Percentiles rank a stretch among this genome's conserved stretches.
Evolutionary conservation across 2,113 vertebrate species (phyloP).

Genomic region (Lagenorhynchus albirostris): DNA sequence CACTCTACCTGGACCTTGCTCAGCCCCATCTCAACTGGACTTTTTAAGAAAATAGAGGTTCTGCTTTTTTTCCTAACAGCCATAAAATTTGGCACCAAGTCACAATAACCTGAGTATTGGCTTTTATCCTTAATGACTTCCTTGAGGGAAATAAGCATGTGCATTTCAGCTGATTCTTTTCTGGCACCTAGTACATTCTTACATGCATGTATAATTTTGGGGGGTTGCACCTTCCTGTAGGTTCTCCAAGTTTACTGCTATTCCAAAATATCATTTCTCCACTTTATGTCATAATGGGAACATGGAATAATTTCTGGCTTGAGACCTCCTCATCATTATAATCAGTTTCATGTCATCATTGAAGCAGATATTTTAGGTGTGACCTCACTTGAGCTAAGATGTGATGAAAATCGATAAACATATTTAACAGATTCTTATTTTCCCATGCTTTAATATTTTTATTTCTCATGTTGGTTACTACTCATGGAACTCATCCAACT

Average conservation of each 20-base stretch:
- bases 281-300: neutral
- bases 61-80: neutral
- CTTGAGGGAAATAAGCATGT: neutral
- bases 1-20: neutral
- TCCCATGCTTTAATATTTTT: neutral
- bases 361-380: neutral
- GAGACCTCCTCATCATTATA: neutral
- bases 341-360: neutral
- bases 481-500: neutral
- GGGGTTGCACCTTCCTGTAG: neutral
- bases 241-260: neutral
- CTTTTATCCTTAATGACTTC: conserved; percentile 36
- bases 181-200: neutral
- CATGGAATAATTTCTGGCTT: neutral
- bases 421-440: neutral
- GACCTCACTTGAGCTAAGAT: neutral
- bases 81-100: conserved; percentile 5
- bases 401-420: neutral
- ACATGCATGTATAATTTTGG: conserved; percentile 19
- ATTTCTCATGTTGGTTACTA: conserved; percentile 1
- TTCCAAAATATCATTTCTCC: neutral
- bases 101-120: neutral
- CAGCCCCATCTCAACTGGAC: neutral
- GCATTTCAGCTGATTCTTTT: conserved; percentile 37
- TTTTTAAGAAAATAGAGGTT: neutral